A percentile compares a stretch with the other conserved stretches of the same genome.
Evolutionary conservation across 2,113 vertebrate species (phyloP).

Genomic region (Actinemys pallida): DNA sequence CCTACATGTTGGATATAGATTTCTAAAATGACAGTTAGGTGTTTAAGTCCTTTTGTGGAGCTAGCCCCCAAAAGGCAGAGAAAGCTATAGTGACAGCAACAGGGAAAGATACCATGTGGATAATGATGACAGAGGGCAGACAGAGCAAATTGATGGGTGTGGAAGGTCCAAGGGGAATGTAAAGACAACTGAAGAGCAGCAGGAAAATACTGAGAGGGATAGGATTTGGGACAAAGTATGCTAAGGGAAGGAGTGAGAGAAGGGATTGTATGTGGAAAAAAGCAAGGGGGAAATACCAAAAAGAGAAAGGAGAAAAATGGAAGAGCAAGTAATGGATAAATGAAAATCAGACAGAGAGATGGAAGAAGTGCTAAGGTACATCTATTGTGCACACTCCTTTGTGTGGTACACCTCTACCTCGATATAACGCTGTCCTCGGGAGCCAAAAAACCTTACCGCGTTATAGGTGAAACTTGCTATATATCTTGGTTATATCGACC

Average conservation of each 20-base stretch:
- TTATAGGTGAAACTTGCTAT: too few relatives aligned
- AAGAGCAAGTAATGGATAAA: background rate
- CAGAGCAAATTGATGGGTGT: rapidly evolving
- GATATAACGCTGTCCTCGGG: too few relatives aligned
- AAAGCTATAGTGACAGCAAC: background rate
- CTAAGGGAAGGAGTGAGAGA: background rate
- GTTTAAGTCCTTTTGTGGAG: too few relatives aligned
- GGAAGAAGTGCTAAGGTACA: rapidly evolving
- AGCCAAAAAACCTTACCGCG: too few relatives aligned
- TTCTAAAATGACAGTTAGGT: too few relatives aligned
- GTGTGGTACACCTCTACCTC: too few relatives aligned
- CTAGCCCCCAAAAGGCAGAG: background rate
- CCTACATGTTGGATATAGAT: too few relatives aligned
- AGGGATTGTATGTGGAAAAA: rapidly evolving
- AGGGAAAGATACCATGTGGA: rapidly evolving
- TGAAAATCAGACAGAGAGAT: background rate
- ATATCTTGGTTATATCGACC: too few relatives aligned
- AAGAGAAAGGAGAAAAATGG: background rate
- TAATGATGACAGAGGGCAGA: background rate
- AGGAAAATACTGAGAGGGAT: background rate
- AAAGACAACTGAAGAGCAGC: background rate
- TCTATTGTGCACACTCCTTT: too few relatives aligned
- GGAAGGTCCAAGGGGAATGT: background rate
- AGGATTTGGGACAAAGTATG: rapidly evolving
- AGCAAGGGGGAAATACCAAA: background rate